Evolutionary conservation across 2,113 vertebrate species (phyloP).

Genomic region (Amphiprion percula): DNA sequence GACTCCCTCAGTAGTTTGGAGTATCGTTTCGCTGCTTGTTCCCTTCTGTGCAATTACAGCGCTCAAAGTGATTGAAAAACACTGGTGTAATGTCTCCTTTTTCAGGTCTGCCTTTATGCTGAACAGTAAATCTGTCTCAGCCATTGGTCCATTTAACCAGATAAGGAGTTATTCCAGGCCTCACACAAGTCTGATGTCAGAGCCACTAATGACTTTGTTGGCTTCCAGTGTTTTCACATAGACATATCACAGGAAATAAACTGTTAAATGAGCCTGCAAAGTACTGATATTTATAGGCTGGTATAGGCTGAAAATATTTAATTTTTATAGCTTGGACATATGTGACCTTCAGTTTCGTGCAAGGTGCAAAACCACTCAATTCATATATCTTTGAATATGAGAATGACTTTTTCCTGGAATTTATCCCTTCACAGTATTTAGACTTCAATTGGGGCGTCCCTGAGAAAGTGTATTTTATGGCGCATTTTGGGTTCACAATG

Average conservation of each 20-base stretch:
- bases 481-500: neutral
- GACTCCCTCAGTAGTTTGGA: conserved; percentile 64
- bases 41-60: conserved; percentile 75
- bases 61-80: conserved; percentile 71
- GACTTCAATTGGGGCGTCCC: conserved; percentile 17
- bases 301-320: conserved; percentile 38
- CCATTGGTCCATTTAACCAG: conserved; percentile 71
- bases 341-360: conserved; percentile 30
- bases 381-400: conserved; percentile 37
- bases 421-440: conserved; percentile 21
- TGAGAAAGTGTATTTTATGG: conserved; percentile 3
- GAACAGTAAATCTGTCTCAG: conserved; percentile 80
- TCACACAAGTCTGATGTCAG: conserved; percentile 67
- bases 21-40: conserved; percentile 68
- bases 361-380: conserved; percentile 49
- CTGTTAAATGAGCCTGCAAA: conserved; percentile 48
- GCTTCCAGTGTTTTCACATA: conserved; percentile 52
- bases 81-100: conserved; percentile 75
- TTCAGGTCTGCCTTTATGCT: conserved; percentile 69
- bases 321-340: conserved; percentile 47
- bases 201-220: conserved; percentile 70
- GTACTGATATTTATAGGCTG: conserved; percentile 58
- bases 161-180: conserved; percentile 75
- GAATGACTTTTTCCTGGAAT: conserved; percentile 47
- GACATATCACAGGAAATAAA: conserved; percentile 65